Evolutionary conservation across 2,113 vertebrate species (phyloP), one percentile per base, ranked within the genome.

Genomic region (Callopanchax toddi): DNA sequence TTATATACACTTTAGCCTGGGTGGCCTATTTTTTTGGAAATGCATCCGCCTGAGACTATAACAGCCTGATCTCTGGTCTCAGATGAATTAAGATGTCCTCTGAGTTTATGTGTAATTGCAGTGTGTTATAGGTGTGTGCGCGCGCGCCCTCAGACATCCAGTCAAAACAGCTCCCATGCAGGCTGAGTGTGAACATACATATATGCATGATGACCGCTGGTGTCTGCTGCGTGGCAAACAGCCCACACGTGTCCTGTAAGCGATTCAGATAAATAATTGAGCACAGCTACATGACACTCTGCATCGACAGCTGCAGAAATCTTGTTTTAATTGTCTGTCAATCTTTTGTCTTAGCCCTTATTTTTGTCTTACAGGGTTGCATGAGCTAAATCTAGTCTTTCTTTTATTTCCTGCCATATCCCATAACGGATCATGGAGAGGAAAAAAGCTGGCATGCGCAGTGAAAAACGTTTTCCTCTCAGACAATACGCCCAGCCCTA

Each of bases 311-410:
- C 29, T 36, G 65, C 63, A 78, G 59, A 78, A 74, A 63, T 65
- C 50, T 25, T 29, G 25, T 54, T 79, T 85, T 78, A 56, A 62
- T 64, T 70, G 45, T 63, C 73, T 53, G 58, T 76, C 60, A 70
- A 43, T 69, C 72, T 74, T 74, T 66, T 70, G 40, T 21, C 51
- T 67, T 46, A 6, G 5, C 34, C 48, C 40, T 50, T 61, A 84
- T 48, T 13, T 2, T 13, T 12, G 4, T 51, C 3, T 51, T 51
- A 11, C 17, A 51, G 26, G 5, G 10, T 6, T 32, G 26, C 26
- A 11, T 9, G 16, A 2, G 44, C 11, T 46, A 46, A 11, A 26
- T 10, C 48, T 11, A 8, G 13, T 16, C n/a, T 25, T 11, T 32
- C n/a, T n/a, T n/a, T n/a, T n/a, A n/a, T 32, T n/a, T 42, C 5